Evolutionary conservation across 2,113 vertebrate species (phyloP).

Genomic region (Raja brachyura): DNA sequence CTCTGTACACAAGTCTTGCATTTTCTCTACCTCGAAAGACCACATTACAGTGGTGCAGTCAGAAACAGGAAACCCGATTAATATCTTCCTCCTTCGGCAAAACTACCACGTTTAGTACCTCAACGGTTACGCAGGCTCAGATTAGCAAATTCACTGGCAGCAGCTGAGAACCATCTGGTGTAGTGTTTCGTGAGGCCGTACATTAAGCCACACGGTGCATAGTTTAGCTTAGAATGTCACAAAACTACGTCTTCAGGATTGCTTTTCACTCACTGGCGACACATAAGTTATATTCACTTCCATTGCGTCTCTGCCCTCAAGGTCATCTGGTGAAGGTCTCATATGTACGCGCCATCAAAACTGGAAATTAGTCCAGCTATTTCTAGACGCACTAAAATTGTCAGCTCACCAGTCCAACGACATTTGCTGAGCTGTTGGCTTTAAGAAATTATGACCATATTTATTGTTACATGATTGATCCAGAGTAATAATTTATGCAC

Average conservation of each 20-base stretch:
- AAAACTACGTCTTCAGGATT: neutral
- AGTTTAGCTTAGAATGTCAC: neutral
- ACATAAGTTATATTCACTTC: neutral
- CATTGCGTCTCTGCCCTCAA: neutral
- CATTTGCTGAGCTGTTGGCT: neutral
- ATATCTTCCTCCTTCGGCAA: neutral
- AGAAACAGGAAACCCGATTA: neutral
- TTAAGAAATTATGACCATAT: conserved; percentile 7
- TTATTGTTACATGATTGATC: neutral
- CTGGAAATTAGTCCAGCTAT: conserved; percentile 1
- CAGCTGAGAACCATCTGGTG: neutral
- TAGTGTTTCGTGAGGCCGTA: neutral
- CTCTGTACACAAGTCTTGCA: neutral
- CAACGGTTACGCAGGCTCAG: neutral
- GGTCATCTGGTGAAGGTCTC: neutral
- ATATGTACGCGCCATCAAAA: neutral
- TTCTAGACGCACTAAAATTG: neutral
- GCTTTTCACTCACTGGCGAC: neutral
- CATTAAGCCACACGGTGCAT: neutral
- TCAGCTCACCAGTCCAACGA: neutral
- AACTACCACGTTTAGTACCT: neutral
- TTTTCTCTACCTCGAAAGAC: neutral
- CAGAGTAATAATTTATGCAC: neutral
- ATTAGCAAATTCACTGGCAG: neutral
- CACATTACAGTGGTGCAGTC: neutral